Evolutionary conservation across 2,888 invertebrate species (phyloP).

Genomic region (Ectobius pallidus): DNA sequence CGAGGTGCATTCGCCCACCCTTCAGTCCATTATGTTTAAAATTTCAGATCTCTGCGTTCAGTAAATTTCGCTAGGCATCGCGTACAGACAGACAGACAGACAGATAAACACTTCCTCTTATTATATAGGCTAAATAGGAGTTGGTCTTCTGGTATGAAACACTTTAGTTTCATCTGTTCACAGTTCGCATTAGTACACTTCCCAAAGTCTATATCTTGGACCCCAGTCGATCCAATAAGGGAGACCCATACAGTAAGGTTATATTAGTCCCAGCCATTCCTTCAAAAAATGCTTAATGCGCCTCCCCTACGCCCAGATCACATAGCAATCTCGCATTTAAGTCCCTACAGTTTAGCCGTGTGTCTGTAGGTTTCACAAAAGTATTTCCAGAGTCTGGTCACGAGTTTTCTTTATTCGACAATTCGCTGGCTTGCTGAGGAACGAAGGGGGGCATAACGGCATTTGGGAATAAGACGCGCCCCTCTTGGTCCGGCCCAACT

Average conservation of each 20-base stretch:
- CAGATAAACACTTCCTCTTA: too few relatives aligned
- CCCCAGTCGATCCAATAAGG: neutral
- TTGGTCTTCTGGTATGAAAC: too few relatives aligned
- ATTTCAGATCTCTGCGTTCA: too few relatives aligned
- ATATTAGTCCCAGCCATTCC: neutral
- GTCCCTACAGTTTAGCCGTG: neutral
- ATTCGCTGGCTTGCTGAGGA: slow-evolving; percentile 10
- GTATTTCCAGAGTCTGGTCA: slow-evolving; percentile 11
- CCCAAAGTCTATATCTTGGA: neutral
- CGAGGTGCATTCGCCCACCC: too few relatives aligned
- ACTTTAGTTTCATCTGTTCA: too few relatives aligned
- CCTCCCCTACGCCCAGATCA: neutral
- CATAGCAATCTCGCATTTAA: neutral
- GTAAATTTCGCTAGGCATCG: too few relatives aligned
- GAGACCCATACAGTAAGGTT: neutral
- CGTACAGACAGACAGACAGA: too few relatives aligned
- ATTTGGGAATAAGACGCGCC: slow-evolving; percentile 42
- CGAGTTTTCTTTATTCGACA: slow-evolving; percentile 27
- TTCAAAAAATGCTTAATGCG: neutral
- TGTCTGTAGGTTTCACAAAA: neutral
- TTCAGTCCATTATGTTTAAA: too few relatives aligned
- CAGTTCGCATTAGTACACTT: too few relatives aligned
- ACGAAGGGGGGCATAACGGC: slow-evolving; percentile 32
- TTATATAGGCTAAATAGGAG: too few relatives aligned
- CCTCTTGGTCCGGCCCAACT: too few relatives aligned